Conservation (phyloP, 2,797 vertebrate species). For the Hapalemur alaotrensis region DNA sequence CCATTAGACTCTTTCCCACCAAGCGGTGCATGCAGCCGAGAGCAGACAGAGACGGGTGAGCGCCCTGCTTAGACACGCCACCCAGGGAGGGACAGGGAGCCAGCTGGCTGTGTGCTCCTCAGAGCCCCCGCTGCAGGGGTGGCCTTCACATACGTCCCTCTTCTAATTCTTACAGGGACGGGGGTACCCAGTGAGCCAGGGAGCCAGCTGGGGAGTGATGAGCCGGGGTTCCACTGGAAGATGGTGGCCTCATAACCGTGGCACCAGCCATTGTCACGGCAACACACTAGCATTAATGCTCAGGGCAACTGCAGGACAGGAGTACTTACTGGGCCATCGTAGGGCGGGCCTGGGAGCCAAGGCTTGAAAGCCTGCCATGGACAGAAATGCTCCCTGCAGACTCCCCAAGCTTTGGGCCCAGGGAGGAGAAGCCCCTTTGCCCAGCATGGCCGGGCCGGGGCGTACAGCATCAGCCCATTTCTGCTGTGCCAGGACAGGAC, state of each 20-base stretch:
- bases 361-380: background rate
- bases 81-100: background rate
- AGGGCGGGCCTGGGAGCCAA: background rate
- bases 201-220: background rate
- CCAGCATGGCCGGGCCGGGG: rapidly evolving
- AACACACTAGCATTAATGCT: background rate
- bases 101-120: background rate
- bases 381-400: background rate
- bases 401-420: background rate
- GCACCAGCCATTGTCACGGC: rapidly evolving
- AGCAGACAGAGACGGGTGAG: background rate
- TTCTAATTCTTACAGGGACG: background rate
- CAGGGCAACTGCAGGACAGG: background rate
- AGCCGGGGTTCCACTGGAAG: background rate
- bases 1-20: slow-evolving; percentile 62
- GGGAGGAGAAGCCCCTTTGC: background rate
- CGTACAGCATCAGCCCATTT: rapidly evolving
- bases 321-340: background rate
- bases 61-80: background rate
- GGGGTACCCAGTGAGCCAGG: background rate
- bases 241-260: background rate
- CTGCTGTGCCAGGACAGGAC: background rate
- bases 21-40: background rate
- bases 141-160: background rate
- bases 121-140: background rate